These are phyloP conservation scores for Spea hammondii DNA, from an alignment of 2,797 vertebrate genomes.

Conservation along the genomic window DNA sequence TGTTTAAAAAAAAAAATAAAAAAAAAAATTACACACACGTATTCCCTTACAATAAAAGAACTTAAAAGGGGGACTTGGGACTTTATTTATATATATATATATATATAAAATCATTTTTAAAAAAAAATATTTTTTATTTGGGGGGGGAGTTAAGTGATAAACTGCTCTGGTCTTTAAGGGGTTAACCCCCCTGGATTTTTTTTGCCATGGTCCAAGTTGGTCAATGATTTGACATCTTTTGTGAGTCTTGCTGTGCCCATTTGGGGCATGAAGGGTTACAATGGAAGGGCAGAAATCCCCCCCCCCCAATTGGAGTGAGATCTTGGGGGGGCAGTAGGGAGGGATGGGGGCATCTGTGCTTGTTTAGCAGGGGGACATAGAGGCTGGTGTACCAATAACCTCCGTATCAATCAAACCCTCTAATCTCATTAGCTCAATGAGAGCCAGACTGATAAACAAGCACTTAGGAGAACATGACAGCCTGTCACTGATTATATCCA, in stretches of 20 bases:
- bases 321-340: not conserved
- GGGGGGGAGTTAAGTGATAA: not conserved
- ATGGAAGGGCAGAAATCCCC: not conserved
- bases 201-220: too few species aligned
- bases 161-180: too few species aligned
- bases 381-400: conserved; percentile 26
- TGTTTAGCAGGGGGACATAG: conserved; percentile 16
- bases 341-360: conserved; percentile 29
- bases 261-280: not conserved
- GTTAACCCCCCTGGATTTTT: too few species aligned
- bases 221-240: not conserved
- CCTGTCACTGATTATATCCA: not conserved
- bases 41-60: too few species aligned
- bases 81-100: not conserved
- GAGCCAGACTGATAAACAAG: conserved; percentile 17
- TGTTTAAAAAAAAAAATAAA: too few species aligned
- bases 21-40: too few species aligned
- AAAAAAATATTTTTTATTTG: too few species aligned
- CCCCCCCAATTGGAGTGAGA: not conserved
- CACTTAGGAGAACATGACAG: not conserved
- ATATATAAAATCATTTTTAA: too few species aligned
- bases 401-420: not conserved
- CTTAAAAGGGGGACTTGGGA: too few species aligned
- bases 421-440: conserved; percentile 41
- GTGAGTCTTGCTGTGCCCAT: not conserved